A percentile compares a stretch with the other conserved stretches of the same genome.
phyloP scores from a whole-genome alignment of 2,797 vertebrate genomes.

The Astyanax mexicanus region DNA sequence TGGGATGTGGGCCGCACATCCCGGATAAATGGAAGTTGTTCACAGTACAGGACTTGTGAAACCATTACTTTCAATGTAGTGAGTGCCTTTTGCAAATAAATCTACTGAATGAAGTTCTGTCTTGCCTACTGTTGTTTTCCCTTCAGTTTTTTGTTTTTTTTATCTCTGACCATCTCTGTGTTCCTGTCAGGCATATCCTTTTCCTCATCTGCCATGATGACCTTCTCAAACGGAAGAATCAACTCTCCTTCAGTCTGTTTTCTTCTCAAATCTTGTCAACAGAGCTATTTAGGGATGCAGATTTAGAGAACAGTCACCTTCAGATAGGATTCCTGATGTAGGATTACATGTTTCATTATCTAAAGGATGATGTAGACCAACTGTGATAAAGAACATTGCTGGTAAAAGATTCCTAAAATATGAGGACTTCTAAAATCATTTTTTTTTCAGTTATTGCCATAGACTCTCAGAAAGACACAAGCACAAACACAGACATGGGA shows the following conservation, averaged over 20 bases:
- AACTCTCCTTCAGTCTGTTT: neutral
- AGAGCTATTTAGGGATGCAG: neutral
- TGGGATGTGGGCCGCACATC: conserved; percentile 53
- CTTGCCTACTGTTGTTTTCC: neutral
- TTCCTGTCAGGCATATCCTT: neutral
- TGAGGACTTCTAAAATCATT: no score
- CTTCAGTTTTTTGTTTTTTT: no score
- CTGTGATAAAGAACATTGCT: neutral
- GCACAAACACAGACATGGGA: no score
- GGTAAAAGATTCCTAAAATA: no score
- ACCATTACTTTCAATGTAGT: conserved; percentile 72
- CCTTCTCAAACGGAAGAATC: conserved; percentile 7
- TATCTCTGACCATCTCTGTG: no score
- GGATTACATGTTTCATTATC: neutral
- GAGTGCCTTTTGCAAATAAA: conserved; percentile 76
- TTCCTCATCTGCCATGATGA: neutral
- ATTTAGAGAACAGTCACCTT: conserved; percentile 11
- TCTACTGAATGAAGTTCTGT: conserved; percentile 50
- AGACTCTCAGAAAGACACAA: no score
- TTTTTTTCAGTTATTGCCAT: no score
- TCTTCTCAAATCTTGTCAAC: neutral
- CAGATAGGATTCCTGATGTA: neutral
- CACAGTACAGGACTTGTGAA: conserved; percentile 62
- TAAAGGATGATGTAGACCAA: neutral
- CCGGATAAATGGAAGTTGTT: conserved; percentile 63